A percentile compares a stretch with the other conserved stretches of the same genome.
Conservation (phyloP, 1,140 invertebrate species). For the Anadara kagoshimensis region DNA sequence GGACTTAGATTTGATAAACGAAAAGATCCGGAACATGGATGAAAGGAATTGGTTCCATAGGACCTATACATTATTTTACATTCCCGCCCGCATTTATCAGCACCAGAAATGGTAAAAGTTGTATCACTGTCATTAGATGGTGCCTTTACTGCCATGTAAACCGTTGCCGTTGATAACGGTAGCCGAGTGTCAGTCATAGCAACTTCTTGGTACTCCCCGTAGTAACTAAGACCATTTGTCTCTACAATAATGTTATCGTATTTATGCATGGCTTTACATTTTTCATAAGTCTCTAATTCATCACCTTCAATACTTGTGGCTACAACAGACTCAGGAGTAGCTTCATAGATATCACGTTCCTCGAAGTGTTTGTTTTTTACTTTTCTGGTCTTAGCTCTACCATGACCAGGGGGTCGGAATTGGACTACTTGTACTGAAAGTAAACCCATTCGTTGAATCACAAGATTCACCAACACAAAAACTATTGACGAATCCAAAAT, state of each 20-base stretch:
- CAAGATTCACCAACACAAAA: conserved; percentile 37
- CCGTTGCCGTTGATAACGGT: conserved; percentile 50
- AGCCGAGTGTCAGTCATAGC: conserved; percentile 56
- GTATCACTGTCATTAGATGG: conserved; percentile 17
- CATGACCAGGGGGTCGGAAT: conserved; percentile 44
- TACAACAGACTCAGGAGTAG: conserved; percentile 23
- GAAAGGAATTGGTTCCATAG: no score
- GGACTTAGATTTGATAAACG: no score
- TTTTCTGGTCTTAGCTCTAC: conserved; percentile 41
- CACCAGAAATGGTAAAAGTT: conserved; percentile 38
- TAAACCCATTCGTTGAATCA: conserved; percentile 50
- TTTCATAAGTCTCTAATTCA: conserved; percentile 21
- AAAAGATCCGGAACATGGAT: no score
- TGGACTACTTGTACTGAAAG: conserved; percentile 55
- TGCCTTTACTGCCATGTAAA: conserved; percentile 51
- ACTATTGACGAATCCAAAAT: conserved; percentile 17
- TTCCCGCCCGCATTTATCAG: conserved; percentile 41
- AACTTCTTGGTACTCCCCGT: conserved; percentile 55
- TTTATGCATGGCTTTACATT: conserved; percentile 10
- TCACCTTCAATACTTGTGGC: conserved; percentile 7
- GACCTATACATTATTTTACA: conserved; percentile 13
- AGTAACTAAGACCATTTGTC: conserved; percentile 55
- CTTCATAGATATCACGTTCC: conserved; percentile 49
- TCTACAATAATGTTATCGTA: conserved; percentile 49
- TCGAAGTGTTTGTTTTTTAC: conserved; percentile 36